Base-by-base conservation (phyloP, 2,113 vertebrate genomes). In the Saguinus imperator region DNA sequence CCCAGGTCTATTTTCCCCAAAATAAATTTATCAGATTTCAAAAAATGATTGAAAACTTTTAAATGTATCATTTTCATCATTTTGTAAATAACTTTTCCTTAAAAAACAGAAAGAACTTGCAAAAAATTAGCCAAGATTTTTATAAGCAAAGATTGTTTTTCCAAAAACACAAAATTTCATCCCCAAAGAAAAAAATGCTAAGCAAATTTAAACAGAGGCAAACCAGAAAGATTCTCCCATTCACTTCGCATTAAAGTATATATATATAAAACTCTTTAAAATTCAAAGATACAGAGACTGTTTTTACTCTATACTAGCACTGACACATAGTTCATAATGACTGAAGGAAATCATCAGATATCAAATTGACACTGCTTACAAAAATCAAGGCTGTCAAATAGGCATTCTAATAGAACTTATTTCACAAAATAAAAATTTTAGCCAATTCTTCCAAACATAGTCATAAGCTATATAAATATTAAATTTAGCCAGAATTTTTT, bases 361-460 rank as follows among this genome's bases (percentile, higher is more conserved):
- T 58, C 29, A 84, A 95, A 88, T 25, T 89, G 91, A 82, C 86
- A 29, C 32, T 79, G 8, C 52, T 82, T 75, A 95, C 40, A 32
- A 94, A 89, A 97, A 82, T 68, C 80, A 91, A 91, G 14, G 12
- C 81, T 89, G 87, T 76, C 45, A 95, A 95, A 79, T 0, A 94
- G 40, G 77, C 27, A 91, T 92, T 92, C 27, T 52, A 89, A 89
- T 0, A 94, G 23, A 6, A 77, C 35, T 68, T 52, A 90, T 79
- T 94, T 83, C 52, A 83, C n/a, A 76, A 87, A 93, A 72, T 9
- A 61, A 77, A 89, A 95, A 81, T 76, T 83, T 79, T 55, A 94
- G 77, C 27, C 32, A 95, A 73, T 72, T 97, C 81, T 87, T 87
- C 72, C 29, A 73, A 89, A 72, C 14, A 58, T 25, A 90, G 66